Evolutionary conservation across 2,888 invertebrate species (phyloP), one percentile per base, ranked within the genome.

Genomic region (Apodemia mormo): DNA sequence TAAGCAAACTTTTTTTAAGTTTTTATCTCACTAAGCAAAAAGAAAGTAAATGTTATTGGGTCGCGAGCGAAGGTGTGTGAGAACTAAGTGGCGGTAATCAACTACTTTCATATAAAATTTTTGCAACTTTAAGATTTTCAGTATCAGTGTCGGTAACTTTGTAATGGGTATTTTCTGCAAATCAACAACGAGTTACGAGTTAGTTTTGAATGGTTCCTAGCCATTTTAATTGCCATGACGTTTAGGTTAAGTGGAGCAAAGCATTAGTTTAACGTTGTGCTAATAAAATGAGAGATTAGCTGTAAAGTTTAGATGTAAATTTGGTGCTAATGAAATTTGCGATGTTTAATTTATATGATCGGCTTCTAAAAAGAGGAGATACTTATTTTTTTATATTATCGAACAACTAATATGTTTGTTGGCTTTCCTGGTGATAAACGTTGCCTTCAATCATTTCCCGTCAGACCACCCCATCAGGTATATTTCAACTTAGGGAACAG

Each of bases 131-230:
- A 12, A 61, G 33, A 61, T 58, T 61, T 61, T 61, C 61, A 10
- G 58, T 58, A 58, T 58, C 58, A 58, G 61, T 61, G 33, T 61
- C 33, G 33, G 61, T 30, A 69, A 69, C 65, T 69, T 65, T 69
- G 52, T 64, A 54, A 37, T 66, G 40, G 40, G 52, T 54, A 65
- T 69, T 65, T 65, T 69, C 33, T 37, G 37, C 14, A 37, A 64
- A 64, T 64, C 61, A 64, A 64, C 61, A n/a, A 14, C 61, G 33
- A 64, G 64, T 64, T 64, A 37, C 64, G 64, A 33, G 37, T n/a
- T 64, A 64, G 64, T 64, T 58, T 64, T 71, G 67, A 73, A 72
- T 73, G 74, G 71, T 74, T 70, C 58, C 30, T 40, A 69, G 68
- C 14, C 54, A 54, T 37, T 70, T 67, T 72, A 73, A 73, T 72